Evolutionary conservation across 2,113 vertebrate species (phyloP).

Genomic region (Pithys albifrons): DNA sequence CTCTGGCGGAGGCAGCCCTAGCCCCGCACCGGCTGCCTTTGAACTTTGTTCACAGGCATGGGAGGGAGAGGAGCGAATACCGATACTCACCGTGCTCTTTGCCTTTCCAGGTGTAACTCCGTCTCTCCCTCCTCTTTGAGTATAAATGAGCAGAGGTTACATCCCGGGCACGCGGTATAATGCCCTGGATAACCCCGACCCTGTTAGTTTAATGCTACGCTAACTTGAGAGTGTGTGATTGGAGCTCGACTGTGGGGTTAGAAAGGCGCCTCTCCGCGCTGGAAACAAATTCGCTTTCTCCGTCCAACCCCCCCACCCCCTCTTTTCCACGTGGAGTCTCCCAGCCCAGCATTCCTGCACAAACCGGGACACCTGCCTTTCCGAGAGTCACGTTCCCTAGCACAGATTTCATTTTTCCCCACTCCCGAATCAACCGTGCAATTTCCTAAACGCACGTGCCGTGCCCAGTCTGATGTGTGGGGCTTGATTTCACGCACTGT

Average conservation of each 20-base stretch:
- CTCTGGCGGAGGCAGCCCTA: neutral
- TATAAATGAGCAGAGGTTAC: constrained; percentile 19
- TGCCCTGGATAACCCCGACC: constrained; percentile 24
- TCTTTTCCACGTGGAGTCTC: neutral
- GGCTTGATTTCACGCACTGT: neutral
- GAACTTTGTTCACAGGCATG: constrained; percentile 24
- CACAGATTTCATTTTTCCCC: neutral
- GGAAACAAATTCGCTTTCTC: neutral
- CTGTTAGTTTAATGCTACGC: constrained; percentile 33
- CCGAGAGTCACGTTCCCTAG: neutral
- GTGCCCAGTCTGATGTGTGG: neutral
- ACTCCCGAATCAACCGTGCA: neutral
- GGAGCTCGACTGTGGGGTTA: neutral
- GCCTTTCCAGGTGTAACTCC: constrained; percentile 30
- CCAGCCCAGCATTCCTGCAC: neutral
- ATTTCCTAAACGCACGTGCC: neutral
- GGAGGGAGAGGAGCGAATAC: constrained; percentile 4
- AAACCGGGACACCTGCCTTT: neutral
- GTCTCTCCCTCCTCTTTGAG: constrained; percentile 44
- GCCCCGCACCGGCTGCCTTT: neutral
- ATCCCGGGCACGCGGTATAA: constrained; percentile 3
- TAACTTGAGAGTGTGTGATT: constrained; percentile 10
- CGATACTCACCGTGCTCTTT: constrained; percentile 54
- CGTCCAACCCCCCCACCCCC: neutral
- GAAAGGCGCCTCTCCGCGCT: neutral